Percentiles rank a stretch among this genome's conserved stretches.
Conservation (phyloP, 1,140 invertebrate genomes). For the Portunus trituberculatus region DNA sequence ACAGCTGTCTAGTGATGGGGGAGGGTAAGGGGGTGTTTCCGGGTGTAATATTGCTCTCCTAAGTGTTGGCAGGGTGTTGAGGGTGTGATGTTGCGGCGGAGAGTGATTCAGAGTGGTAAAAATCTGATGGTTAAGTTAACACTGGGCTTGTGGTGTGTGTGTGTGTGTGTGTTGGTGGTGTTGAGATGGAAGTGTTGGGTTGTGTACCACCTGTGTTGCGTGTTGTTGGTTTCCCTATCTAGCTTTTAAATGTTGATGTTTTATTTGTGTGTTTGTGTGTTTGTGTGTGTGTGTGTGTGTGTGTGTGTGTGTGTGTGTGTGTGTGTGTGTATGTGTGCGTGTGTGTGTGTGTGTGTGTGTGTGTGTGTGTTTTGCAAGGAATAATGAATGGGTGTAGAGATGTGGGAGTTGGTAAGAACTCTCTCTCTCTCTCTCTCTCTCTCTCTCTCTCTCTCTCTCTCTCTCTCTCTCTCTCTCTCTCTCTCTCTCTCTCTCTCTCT, state of each 20-base stretch:
- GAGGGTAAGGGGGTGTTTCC: background rate
- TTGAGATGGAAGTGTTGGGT: background rate
- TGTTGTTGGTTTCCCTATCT: background rate
- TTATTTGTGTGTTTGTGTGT: background rate
- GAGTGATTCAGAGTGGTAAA: background rate
- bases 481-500: constrained; percentile 20
- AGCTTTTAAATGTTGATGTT: background rate
- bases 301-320: constrained; percentile 22
- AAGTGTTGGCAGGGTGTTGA: background rate
- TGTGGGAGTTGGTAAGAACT: background rate
- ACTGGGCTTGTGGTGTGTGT: background rate
- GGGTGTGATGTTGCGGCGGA: background rate
- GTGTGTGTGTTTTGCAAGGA: background rate
- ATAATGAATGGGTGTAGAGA: background rate
- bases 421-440: background rate
- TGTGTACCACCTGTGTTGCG: background rate
- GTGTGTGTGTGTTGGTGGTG: constrained; percentile 24
- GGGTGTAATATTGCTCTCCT: background rate
- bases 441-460: constrained; percentile 20
- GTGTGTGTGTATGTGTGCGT: background rate
- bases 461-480: constrained; percentile 20
- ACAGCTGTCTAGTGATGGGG: background rate
- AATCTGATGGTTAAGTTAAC: background rate
- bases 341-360: constrained; percentile 22
- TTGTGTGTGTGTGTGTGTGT: background rate